phyloP scores from a whole-genome alignment of 2,113 vertebrate genomes.

The Dromas ardeola region DNA sequence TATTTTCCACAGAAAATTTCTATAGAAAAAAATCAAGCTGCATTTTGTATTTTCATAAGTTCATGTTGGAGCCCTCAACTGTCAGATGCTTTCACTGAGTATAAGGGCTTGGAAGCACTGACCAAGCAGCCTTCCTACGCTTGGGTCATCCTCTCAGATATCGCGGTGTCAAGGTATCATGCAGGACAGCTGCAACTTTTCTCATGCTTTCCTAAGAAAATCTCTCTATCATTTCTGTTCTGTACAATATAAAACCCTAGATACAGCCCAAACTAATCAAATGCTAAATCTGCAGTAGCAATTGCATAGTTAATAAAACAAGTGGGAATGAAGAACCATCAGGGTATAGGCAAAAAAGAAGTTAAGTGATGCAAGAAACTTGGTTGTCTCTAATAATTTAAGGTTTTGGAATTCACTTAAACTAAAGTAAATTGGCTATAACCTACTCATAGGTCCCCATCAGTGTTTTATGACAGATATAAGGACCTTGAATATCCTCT shows the following conservation, averaged over 20 bases:
- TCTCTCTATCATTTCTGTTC: background rate
- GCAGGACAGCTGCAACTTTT: background rate
- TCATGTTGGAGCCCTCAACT: background rate
- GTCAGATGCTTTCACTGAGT: background rate
- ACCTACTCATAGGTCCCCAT: background rate
- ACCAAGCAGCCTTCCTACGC: background rate
- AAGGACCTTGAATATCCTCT: conserved; percentile 2
- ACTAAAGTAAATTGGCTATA: conserved; percentile 41
- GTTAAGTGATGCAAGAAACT: background rate
- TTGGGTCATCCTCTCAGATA: background rate
- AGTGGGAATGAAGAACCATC: background rate
- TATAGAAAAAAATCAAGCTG: background rate
- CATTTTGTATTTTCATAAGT: background rate
- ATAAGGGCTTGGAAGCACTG: background rate
- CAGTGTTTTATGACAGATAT: conserved; percentile 36
- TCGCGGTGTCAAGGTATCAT: background rate
- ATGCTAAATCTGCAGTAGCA: background rate
- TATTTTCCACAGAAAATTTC: background rate
- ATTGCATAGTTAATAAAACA: background rate
- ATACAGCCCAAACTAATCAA: background rate
- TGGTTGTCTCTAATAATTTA: conserved; percentile 35
- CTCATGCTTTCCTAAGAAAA: background rate
- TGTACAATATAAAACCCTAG: background rate
- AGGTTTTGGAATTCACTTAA: conserved; percentile 56
- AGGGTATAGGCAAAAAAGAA: background rate